Evolutionary conservation across 2,113 vertebrate species (phyloP).

Genomic region (Cebidichthys violaceus): DNA sequence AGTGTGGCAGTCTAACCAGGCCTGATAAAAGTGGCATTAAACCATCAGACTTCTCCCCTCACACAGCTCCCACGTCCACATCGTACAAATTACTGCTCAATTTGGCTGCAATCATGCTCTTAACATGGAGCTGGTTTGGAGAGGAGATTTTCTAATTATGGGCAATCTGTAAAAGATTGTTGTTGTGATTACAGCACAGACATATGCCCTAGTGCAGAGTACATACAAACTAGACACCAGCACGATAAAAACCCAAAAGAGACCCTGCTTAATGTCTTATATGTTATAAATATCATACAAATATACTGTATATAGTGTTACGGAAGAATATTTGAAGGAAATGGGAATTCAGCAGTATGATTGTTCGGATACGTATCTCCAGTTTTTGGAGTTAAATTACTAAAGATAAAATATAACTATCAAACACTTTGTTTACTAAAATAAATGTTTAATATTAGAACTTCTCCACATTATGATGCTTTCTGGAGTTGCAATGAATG

Average conservation of each 20-base stretch:
- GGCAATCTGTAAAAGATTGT: constrained; percentile 82
- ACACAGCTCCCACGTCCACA: constrained; percentile 70
- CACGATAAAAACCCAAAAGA: constrained; percentile 42
- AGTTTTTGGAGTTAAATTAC: background rate
- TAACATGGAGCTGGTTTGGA: constrained; percentile 83
- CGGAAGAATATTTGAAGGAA: background rate
- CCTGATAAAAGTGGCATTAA: constrained; percentile 80
- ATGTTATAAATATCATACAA: background rate
- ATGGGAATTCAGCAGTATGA: background rate
- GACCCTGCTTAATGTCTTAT: constrained; percentile 4
- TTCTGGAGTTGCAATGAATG: constrained; percentile 66
- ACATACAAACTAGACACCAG: constrained; percentile 67
- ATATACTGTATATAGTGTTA: background rate
- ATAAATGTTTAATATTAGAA: background rate
- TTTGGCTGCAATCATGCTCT: constrained; percentile 84
- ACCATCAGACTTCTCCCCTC: constrained; percentile 74
- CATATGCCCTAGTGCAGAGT: constrained; percentile 68
- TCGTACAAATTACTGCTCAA: constrained; percentile 83
- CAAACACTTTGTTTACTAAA: constrained; percentile 17
- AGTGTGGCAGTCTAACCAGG: constrained; percentile 67
- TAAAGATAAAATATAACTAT: background rate
- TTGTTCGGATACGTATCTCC: background rate
- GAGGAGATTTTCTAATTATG: constrained; percentile 84
- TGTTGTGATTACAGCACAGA: constrained; percentile 81
- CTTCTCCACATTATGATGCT: constrained; percentile 36